Percentiles rank a stretch among this genome's conserved stretches.
These are phyloP conservation scores for Araneus ventricosus DNA, from an alignment of 1,140 invertebrate species.

Conservation along the genomic window DNA sequence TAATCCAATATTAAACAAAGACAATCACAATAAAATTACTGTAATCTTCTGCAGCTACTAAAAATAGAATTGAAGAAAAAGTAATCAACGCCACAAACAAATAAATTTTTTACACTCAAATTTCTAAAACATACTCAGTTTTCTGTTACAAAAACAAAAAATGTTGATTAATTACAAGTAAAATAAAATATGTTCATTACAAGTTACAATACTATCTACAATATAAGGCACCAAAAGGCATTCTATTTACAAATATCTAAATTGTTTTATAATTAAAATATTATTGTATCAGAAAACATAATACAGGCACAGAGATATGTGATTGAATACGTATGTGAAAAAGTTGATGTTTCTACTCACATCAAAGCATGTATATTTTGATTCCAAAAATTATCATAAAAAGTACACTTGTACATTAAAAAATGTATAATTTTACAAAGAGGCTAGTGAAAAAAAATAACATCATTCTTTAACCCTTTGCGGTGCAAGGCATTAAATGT, in stretches of 20 bases:
- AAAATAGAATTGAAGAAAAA: too few relatives aligned
- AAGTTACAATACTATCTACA: constrained; percentile 33
- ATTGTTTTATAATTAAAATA: background rate
- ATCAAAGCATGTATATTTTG: background rate
- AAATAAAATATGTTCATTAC: background rate
- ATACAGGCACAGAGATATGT: background rate
- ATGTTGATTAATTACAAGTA: background rate
- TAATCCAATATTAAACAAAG: too few relatives aligned
- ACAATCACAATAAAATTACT: too few relatives aligned
- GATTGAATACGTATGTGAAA: background rate
- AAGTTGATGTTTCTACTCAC: background rate
- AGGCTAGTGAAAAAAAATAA: too few relatives aligned
- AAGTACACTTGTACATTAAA: background rate
- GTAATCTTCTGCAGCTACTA: too few relatives aligned
- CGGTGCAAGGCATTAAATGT: too few relatives aligned
- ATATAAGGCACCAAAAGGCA: constrained; percentile 4
- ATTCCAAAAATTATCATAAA: background rate
- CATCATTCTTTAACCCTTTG: too few relatives aligned
- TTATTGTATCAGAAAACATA: background rate
- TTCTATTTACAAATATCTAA: constrained; percentile 6
- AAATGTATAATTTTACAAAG: background rate
- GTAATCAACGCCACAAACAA: too few relatives aligned
- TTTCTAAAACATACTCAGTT: background rate
- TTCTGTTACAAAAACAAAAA: background rate
- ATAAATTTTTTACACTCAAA: background rate